Percentiles rank a stretch among this genome's conserved stretches.
phyloP scores from a whole-genome alignment of 2,888 invertebrate genomes.

The Melieria picta region DNA sequence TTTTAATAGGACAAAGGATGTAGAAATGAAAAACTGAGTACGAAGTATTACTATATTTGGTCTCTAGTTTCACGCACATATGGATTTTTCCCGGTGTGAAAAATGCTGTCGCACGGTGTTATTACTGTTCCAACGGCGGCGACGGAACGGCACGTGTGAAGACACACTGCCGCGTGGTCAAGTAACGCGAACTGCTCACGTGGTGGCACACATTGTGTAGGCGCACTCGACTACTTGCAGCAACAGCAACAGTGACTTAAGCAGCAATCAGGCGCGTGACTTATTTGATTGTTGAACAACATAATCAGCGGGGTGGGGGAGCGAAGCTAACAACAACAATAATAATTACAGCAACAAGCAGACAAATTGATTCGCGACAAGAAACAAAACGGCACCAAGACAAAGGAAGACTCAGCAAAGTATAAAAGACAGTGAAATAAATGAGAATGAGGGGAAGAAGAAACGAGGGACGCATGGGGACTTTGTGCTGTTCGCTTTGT shows the following conservation, averaged over 20 bases:
- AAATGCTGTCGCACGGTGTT: too few relatives aligned
- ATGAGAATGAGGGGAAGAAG: background rate
- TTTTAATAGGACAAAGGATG: too few relatives aligned
- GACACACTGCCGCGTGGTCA: too few relatives aligned
- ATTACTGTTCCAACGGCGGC: too few relatives aligned
- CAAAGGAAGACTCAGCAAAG: background rate
- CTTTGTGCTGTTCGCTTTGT: background rate
- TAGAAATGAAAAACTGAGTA: too few relatives aligned
- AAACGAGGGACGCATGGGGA: background rate
- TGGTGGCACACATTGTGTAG: too few relatives aligned
- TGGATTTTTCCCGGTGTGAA: too few relatives aligned
- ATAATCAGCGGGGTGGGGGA: constrained; percentile 49
- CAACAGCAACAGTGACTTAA: constrained; percentile 45
- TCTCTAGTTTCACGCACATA: too few relatives aligned
- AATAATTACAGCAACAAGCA: constrained; percentile 4
- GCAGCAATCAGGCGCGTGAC: constrained; percentile 49
- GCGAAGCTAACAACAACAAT: background rate
- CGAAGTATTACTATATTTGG: too few relatives aligned
- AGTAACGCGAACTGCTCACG: too few relatives aligned
- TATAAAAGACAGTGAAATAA: background rate
- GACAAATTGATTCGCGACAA: constrained; percentile 26
- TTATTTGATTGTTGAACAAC: constrained; percentile 59
- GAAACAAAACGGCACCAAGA: constrained; percentile 24
- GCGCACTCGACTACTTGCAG: too few relatives aligned
- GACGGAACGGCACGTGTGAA: too few relatives aligned